Evolutionary conservation across 2,888 invertebrate genomes (phyloP), one percentile per base, ranked within the genome.

Genomic region (Lissocephala sabroskyi): DNA sequence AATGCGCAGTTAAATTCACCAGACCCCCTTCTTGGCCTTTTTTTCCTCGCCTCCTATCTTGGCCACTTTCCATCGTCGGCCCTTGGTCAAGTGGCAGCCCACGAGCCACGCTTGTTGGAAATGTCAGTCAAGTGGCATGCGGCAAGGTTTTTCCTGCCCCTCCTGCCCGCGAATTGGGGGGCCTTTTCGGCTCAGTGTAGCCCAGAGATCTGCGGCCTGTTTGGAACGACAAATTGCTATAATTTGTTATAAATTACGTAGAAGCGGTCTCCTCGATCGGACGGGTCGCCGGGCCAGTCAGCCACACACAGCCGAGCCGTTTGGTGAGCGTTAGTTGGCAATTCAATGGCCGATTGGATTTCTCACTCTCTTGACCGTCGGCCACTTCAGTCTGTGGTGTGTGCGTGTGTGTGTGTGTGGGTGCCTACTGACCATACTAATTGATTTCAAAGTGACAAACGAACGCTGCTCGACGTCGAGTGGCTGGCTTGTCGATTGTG

Each of bases 401-500:
- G 35, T 43, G 33, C 36, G 30, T 47, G 26, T 46, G 13, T 47
- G 39, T 43, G 19, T 42, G 33, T 35, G 17, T 33, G 28, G 49
- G 39, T 59, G 45, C 49, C 41, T 11, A 43, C 23, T 52, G 61
- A 66, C 58, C 66, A 66, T 61, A 75, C 67, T 66, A 75, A 68
- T 68, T 68, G 73, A 71, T 61, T 71, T 60, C 33, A 45, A 56
- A 42, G 54, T 40, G n/a, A n/a, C n/a, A n/a, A n/a, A n/a, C n/a
- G n/a, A n/a, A n/a, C n/a, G n/a, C n/a, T n/a, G n/a, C n/a, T n/a
- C n/a, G n/a, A n/a, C n/a, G n/a, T n/a, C n/a, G n/a, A n/a, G n/a
- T n/a, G n/a, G n/a, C n/a, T n/a, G n/a, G n/a, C n/a, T n/a, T n/a
- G n/a, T n/a, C n/a, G n/a, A n/a, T n/a, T n/a, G n/a, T n/a, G n/a